Conservation (phyloP, 2,888 invertebrate species). For the Agrenia bidenticulata region DNA sequence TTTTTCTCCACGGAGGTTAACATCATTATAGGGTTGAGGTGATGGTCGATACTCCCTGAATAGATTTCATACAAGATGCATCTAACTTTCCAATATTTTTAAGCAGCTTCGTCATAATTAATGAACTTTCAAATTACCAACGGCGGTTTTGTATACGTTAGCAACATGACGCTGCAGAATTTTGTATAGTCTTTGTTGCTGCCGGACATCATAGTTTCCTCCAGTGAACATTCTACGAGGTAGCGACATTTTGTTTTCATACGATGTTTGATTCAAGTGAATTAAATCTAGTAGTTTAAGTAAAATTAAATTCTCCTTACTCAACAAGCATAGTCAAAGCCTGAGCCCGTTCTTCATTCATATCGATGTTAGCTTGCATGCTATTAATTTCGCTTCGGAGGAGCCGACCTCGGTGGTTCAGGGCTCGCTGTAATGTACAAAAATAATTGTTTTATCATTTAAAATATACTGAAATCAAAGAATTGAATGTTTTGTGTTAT, state of each 20-base stretch:
- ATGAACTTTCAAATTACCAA: constrained; percentile 26
- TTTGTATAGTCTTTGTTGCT: constrained; percentile 49
- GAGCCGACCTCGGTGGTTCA: constrained; percentile 39
- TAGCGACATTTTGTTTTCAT: not conserved
- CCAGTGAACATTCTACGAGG: constrained; percentile 49
- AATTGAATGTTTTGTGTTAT: not conserved
- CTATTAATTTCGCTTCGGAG: constrained; percentile 46
- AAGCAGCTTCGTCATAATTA: not conserved
- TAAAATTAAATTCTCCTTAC: constrained; percentile 20
- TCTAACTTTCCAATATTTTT: constrained; percentile 12
- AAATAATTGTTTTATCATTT: constrained; percentile 3
- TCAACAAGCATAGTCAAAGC: constrained; percentile 45
- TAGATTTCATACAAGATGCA: too few species aligned
- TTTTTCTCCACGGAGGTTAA: constrained; percentile 51
- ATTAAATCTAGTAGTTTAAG: constrained; percentile 5
- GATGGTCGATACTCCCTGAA: constrained; percentile 45
- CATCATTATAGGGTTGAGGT: constrained; percentile 49
- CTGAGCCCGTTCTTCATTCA: constrained; percentile 44
- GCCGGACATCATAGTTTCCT: constrained; percentile 51
- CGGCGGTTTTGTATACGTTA: constrained; percentile 48
- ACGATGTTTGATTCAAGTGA: not conserved
- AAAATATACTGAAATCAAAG: not conserved
- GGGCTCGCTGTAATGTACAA: not conserved
- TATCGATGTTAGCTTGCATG: constrained; percentile 44
- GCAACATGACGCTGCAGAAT: constrained; percentile 47